Percentiles rank a stretch among this genome's conserved stretches.
phyloP scores from a whole-genome alignment of 2,113 vertebrate species.

The Dipodomys stephensi region DNA sequence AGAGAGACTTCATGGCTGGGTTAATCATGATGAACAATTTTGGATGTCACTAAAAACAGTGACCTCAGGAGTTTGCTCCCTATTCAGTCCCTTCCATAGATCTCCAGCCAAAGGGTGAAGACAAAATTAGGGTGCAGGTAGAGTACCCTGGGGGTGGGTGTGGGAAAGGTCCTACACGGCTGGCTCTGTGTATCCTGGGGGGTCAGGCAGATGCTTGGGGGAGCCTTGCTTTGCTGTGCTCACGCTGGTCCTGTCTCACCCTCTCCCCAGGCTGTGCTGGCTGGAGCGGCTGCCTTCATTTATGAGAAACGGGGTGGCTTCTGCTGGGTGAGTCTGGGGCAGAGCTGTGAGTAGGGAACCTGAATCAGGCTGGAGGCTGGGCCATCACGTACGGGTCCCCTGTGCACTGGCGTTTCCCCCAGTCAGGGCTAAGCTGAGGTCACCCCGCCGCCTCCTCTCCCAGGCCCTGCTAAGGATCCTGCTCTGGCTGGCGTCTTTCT shows the following conservation, averaged over 20 bases:
- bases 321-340: slow-evolving; percentile 71
- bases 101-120: not conserved
- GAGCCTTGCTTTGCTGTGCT: not conserved
- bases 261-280: slow-evolving; percentile 65
- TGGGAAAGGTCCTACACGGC: not conserved
- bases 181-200: not conserved
- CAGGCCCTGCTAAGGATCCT: slow-evolving; percentile 67
- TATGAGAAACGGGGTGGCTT: slow-evolving; percentile 7
- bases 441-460: not conserved
- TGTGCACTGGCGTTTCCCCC: too few relatives aligned
- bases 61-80: not conserved
- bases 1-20: not conserved
- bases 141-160: too few relatives aligned
- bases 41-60: not conserved
- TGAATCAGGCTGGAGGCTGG: not conserved
- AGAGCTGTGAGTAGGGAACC: not conserved
- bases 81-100: not conserved
- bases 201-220: not conserved
- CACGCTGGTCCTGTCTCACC: not conserved
- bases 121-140: rapidly evolving
- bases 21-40: too few relatives aligned
- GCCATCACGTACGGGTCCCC: not conserved
- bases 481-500: slow-evolving; percentile 39
- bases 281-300: slow-evolving; percentile 59
- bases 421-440: too few relatives aligned